Evolutionary conservation across 1,140 invertebrate species (phyloP), one percentile per base, ranked within the genome.

Genomic region (Anastrepha obliqua): DNA sequence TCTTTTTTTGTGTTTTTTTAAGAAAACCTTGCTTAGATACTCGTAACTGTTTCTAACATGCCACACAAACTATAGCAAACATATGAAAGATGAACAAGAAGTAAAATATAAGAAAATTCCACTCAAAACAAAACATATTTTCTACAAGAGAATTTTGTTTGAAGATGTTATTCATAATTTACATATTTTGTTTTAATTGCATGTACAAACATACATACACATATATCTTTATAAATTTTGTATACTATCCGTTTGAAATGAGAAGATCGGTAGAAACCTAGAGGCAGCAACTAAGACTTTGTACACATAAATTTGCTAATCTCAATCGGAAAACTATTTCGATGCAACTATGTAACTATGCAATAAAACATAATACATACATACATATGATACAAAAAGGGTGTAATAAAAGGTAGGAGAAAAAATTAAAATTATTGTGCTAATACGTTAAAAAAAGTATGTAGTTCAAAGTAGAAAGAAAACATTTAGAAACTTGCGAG

Each of bases 11-110:
- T 1, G 29, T 29, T 29, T 29, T 29, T 29, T 29, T 29, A 29
- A 29, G 29, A 0, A 0, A 29, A 67, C 3, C 39, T 74, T 47
- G 67, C 15, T 47, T 55, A 81, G 13, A 47, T 81, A n/a, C n/a
- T n/a, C n/a, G n/a, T n/a, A 20, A 55, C 44, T 55, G 17, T 9
- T 11, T 20, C 74, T 55, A 81, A 42, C 74, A 81, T 81, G 74
- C 74, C 47, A 58, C 74, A 81, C 74, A 51, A 47, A 81, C 17
- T 81, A 81, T 81, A 81, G 55, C 74, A 81, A 20, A 55, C 74
- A 55, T 81, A 81, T 15, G 17, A 11, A 81, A 20, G 20, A 67
- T 67, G 20, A 2, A 67, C 20, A 17, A 74, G 5, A 17, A 74
- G 13, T 74, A 8, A 17, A 47, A 47, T 74, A 62, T 29, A 42